Evolutionary conservation across 2,113 vertebrate genomes (phyloP), one percentile per base, ranked within the genome.

Genomic region (Anguilla rostrata): DNA sequence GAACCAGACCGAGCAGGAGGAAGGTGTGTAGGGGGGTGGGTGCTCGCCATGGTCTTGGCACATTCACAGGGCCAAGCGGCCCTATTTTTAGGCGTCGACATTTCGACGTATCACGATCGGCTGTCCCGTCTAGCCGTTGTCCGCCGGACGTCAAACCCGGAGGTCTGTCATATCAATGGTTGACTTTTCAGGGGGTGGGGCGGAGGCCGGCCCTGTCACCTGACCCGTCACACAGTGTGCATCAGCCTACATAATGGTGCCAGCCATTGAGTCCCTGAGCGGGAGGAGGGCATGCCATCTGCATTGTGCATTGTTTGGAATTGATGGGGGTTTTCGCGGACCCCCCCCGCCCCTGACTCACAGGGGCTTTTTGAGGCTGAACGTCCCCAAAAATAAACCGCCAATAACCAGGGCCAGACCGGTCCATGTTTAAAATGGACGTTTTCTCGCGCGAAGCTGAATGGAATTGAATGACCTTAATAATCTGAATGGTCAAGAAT

Each of bases 181-280:
- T 41, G 34, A 86, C 78, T 57, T 40, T 26, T 29, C 12, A 81
- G 34, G 4, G 18, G 39, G 40, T 7, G 20, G 14, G 53, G 2
- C 14, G 84, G 40, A 18, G 3, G 39, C 63, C 39, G 5, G 75
- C 18, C 26, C n/a, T 43, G 85, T 86, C 85, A 86, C 85, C 85
- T 86, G 85, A 86, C 79, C 53, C 79, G 57, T 81, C 78, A 81
- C 85, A 46, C 79, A 43, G 85, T 34, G 40, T 66, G 56, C 85
- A 82, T 86, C 85, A 86, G 85, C 85, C 85, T 86, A 86, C 85
- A 81, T 86, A 86, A 86, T 86, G 85, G 85, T 86, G 85, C 85
- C 85, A 82, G 85, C 57, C 85, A 81, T 86, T 86, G 85, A 82
- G 85, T 49, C 29, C 82, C 82, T 34, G 34, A 16, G 53, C 29